Percentiles rank a stretch among this genome's conserved stretches.
phyloP scores from a whole-genome alignment of 2,888 invertebrate species.

The Acrobasis suavella region DNA sequence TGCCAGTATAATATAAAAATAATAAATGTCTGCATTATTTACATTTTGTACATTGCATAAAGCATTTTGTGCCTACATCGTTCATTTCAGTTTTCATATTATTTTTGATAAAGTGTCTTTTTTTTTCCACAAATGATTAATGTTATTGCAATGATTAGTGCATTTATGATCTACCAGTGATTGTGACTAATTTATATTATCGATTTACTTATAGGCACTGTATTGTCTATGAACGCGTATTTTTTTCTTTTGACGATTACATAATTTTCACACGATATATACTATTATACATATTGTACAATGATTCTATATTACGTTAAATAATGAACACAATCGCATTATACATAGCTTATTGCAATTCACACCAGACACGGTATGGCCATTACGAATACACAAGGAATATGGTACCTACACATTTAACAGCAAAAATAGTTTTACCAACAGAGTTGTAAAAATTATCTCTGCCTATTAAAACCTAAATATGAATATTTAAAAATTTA shows the following conservation, averaged over 20 bases:
- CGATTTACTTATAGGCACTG: slow-evolving; percentile 41
- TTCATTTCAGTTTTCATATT: slow-evolving; percentile 25
- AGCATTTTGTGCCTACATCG: slow-evolving; percentile 36
- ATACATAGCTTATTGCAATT: slow-evolving; percentile 55
- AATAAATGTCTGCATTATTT: slow-evolving; percentile 55
- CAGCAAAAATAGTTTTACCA: slow-evolving; percentile 6
- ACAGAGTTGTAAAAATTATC: slow-evolving; percentile 2
- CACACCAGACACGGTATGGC: slow-evolving; percentile 29
- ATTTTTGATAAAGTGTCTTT: not conserved
- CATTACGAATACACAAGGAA: slow-evolving; percentile 23
- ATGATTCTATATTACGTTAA: slow-evolving; percentile 55
- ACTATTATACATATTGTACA: slow-evolving; percentile 67
- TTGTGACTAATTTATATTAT: slow-evolving; percentile 25
- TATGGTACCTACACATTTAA: slow-evolving; percentile 15
- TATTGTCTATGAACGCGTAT: slow-evolving; percentile 32
- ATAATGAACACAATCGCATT: slow-evolving; percentile 72
- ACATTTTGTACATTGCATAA: slow-evolving; percentile 56
- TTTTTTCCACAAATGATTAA: not conserved
- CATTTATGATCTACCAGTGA: slow-evolving; percentile 24
- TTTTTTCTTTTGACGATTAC: slow-evolving; percentile 30
- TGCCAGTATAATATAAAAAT: slow-evolving; percentile 48
- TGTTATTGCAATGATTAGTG: not conserved
- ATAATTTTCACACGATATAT: slow-evolving; percentile 32
- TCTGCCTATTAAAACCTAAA: slow-evolving; percentile 10
- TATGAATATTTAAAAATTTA: slow-evolving; percentile 11